Conservation (phyloP, 2,888 invertebrate genomes). For the Epistrophe grossulariae region DNA sequence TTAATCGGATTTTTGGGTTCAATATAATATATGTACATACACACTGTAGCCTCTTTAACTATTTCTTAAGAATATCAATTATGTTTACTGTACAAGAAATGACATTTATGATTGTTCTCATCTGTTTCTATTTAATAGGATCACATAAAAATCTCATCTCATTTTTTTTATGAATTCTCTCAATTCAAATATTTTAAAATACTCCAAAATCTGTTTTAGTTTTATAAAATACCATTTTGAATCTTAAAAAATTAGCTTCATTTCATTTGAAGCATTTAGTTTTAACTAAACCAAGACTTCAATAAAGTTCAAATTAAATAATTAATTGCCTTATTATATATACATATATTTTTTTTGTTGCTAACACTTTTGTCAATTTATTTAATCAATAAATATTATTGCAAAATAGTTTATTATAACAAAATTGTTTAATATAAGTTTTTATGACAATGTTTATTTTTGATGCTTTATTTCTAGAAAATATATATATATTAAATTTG, state of each 20-base stretch:
- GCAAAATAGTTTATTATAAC: neutral
- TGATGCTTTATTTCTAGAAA: neutral
- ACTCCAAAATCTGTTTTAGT: neutral
- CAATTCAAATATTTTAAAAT: neutral
- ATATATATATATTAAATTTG: neutral
- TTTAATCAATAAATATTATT: neutral
- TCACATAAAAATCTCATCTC: neutral
- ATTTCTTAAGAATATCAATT: no score
- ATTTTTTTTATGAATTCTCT: neutral
- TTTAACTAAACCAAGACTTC: neutral
- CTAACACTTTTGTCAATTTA: conserved; percentile 4
- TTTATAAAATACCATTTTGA: neutral
- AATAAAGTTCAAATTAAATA: conserved; percentile 10
- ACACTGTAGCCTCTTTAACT: no score
- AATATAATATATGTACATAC: no score
- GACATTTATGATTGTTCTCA: neutral
- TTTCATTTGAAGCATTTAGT: conserved; percentile 1
- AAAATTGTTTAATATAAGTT: neutral
- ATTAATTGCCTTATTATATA: neutral
- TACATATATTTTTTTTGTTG: neutral
- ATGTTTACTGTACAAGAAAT: neutral
- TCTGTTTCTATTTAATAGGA: neutral
- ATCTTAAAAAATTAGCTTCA: neutral
- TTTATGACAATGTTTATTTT: conserved; percentile 6
- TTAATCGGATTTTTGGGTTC: no score